Evolutionary conservation across 2,797 vertebrate species (phyloP).

Genomic region (Tenualosa thibaudeaui): DNA sequence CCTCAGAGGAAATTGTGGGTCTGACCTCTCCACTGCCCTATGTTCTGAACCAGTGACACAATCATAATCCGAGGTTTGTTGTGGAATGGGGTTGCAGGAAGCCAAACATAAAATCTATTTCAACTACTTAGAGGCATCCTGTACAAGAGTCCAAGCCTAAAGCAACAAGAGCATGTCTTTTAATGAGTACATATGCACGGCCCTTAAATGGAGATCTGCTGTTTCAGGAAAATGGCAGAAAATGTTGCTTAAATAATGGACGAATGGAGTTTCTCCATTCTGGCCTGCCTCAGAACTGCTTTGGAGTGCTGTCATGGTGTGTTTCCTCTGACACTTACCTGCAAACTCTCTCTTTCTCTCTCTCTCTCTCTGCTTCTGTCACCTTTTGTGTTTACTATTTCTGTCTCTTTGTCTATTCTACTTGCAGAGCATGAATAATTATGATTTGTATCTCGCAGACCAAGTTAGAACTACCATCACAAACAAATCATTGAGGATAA

Average conservation of each 20-base stretch:
- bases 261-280: constrained; percentile 33
- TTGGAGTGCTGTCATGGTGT: constrained; percentile 38
- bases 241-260: constrained; percentile 46
- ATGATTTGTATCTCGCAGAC: not conserved
- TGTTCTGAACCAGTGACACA: not conserved
- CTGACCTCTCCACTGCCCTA: not conserved
- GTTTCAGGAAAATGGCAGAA: constrained; percentile 41
- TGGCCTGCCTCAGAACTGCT: constrained; percentile 32
- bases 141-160: not conserved
- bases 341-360: not conserved
- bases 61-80: not conserved
- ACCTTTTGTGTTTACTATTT: not conserved
- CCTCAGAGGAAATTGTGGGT: not conserved
- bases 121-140: constrained; percentile 24
- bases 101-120: constrained; percentile 28
- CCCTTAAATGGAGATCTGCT: constrained; percentile 46
- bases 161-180: constrained; percentile 22
- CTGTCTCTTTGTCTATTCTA: too few relatives aligned
- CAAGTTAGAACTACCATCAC: not conserved
- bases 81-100: not conserved
- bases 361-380: not conserved
- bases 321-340: constrained; percentile 33
- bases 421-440: not conserved
- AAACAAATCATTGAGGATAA: not conserved
- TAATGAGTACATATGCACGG: constrained; percentile 41